Conservation (phyloP, 2,113 vertebrate genomes). For the Microtus montanus region DNA sequence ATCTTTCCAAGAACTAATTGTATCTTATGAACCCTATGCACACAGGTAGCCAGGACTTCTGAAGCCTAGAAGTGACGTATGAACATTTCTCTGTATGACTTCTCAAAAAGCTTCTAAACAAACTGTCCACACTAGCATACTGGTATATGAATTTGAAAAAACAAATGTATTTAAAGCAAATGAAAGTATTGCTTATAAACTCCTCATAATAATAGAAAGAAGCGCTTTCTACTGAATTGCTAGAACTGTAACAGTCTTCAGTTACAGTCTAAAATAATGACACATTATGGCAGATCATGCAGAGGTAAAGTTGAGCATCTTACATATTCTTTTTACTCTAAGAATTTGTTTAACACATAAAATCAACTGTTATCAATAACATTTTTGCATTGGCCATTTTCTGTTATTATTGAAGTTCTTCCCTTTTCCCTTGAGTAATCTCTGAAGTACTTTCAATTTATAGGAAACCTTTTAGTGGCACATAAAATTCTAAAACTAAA, state of each 20-base stretch:
- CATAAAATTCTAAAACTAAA: not conserved
- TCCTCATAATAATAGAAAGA: not conserved
- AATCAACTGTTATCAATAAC: not conserved
- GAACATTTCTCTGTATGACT: not conserved
- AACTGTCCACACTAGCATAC: not conserved
- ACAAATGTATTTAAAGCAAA: not conserved
- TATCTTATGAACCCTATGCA: not conserved
- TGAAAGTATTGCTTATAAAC: not conserved
- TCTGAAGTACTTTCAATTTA: constrained; percentile 42
- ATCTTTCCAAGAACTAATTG: not conserved
- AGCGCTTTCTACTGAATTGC: not conserved
- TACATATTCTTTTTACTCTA: constrained; percentile 2
- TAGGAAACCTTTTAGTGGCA: constrained; percentile 39
- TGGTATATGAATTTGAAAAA: not conserved
- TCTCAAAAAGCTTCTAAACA: not conserved
- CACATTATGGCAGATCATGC: not conserved
- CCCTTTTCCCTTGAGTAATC: not conserved
- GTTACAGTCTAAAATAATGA: not conserved
- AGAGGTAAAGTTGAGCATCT: not conserved
- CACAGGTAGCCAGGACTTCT: not conserved
- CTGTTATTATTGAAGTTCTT: not conserved
- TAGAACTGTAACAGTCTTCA: not conserved
- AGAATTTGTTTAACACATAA: constrained; percentile 41
- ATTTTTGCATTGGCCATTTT: not conserved
- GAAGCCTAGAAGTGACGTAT: not conserved